Percentiles rank a stretch among this genome's conserved stretches.
These are phyloP conservation scores for Megaceryle torquata DNA, from an alignment of 2,113 vertebrate genomes.

Conservation along the genomic window DNA sequence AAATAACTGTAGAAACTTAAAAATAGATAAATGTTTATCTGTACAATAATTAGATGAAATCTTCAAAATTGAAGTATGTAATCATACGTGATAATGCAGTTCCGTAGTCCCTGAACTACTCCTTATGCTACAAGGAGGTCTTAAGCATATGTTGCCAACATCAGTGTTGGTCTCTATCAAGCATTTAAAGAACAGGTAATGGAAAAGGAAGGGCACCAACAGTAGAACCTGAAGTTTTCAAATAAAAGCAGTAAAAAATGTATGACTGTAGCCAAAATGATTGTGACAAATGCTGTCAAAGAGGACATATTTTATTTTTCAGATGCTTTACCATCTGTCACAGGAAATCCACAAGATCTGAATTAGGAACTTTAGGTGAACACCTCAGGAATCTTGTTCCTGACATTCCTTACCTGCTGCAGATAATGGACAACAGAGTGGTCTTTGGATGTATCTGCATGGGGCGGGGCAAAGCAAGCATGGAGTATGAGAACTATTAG, in stretches of 20 bases:
- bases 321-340: background rate
- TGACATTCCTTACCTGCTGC: background rate
- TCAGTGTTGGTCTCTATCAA: background rate
- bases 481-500: background rate
- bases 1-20: background rate
- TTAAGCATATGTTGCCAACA: background rate
- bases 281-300: background rate
- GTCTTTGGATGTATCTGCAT: background rate
- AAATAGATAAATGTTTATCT: background rate
- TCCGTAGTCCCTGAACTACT: background rate
- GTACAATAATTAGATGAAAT: background rate
- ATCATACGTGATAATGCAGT: background rate
- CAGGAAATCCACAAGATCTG: background rate
- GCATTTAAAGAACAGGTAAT: background rate
- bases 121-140: background rate
- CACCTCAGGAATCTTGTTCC: background rate
- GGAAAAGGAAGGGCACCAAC: background rate
- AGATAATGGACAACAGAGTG: fast-evolving
- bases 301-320: background rate
- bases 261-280: background rate
- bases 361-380: background rate
- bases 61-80: background rate
- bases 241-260: background rate
- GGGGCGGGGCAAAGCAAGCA: background rate
- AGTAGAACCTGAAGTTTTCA: background rate